A percentile compares a stretch with the other conserved stretches of the same genome.
These are phyloP conservation scores for Drosophila pseudotalamancana DNA, from an alignment of 2,888 invertebrate genomes.

Conservation along the genomic window DNA sequence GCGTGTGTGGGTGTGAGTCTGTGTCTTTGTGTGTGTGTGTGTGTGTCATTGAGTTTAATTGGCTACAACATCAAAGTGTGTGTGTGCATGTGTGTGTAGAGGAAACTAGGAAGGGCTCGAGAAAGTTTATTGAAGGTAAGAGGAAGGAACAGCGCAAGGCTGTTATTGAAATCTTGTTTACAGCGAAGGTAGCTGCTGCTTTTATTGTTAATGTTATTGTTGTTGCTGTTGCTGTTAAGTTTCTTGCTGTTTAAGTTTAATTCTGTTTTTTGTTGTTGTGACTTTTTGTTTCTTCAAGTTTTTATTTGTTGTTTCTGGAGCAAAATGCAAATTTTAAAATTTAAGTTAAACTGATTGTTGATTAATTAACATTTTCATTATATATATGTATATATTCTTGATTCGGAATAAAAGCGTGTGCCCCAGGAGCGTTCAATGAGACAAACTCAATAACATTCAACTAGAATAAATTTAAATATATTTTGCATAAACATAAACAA, in stretches of 20 bases:
- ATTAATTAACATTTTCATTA: constrained; percentile 19
- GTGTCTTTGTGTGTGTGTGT: not conserved
- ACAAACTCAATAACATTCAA: constrained; percentile 78
- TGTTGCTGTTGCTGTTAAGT: constrained; percentile 25
- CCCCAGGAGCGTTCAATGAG: constrained; percentile 78
- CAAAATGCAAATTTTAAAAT: constrained; percentile 57
- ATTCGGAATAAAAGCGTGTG: constrained; percentile 66
- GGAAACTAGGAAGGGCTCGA: constrained; percentile 20
- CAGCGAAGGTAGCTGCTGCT: not conserved
- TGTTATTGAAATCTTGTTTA: not conserved
- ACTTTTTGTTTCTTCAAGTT: constrained; percentile 38
- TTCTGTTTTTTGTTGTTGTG: constrained; percentile 35
- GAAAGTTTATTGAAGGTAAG: not conserved
- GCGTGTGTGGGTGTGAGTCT: not conserved
- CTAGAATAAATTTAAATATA: constrained; percentile 58
- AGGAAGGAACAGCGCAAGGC: constrained; percentile 20
- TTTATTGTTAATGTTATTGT: constrained; percentile 36
- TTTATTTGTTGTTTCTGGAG: constrained; percentile 37
- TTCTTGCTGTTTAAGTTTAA: constrained; percentile 25
- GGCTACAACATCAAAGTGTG: not conserved
- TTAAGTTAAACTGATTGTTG: constrained; percentile 29
- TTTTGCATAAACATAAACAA: constrained; percentile 56
- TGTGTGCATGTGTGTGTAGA: not conserved
- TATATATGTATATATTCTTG: too few relatives aligned
- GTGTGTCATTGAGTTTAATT: constrained; percentile 18